phyloP scores from a whole-genome alignment of 2,113 vertebrate species.

The mouse (Mus musculus) region DNA sequence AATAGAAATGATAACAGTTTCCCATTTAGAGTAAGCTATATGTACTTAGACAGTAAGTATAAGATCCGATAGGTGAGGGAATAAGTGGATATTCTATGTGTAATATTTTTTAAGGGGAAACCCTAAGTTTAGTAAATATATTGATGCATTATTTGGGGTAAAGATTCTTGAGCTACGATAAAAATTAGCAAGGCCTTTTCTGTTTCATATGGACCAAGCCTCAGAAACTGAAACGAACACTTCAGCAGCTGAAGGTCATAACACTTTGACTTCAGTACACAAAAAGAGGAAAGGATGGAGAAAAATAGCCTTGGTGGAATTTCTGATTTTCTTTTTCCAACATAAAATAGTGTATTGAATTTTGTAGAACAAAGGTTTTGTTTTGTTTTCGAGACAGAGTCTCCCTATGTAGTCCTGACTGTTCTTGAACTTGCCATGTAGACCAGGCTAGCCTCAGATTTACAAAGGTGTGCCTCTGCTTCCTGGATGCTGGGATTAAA shows the following conservation, averaged over 20 bases:
- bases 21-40: background rate
- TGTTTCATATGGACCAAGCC: background rate
- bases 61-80: background rate
- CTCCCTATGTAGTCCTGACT: background rate
- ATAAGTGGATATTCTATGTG: background rate
- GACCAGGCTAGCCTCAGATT: background rate
- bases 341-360: background rate
- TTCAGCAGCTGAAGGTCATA: background rate
- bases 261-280: background rate
- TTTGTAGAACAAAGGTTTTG: background rate
- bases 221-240: background rate
- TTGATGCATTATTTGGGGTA: background rate
- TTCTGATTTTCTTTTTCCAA: constrained; percentile 37
- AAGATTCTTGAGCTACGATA: background rate
- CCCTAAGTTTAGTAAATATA: background rate
- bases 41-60: background rate
- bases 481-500: background rate
- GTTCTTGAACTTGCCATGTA: background rate
- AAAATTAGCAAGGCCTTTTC: background rate
- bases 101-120: background rate
- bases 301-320: background rate
- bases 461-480: background rate
- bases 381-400: background rate
- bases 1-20: background rate
- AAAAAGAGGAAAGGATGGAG: background rate